Evolutionary conservation across 2,113 vertebrate species (phyloP).

Genomic region (Zosterops hypoxanthus): DNA sequence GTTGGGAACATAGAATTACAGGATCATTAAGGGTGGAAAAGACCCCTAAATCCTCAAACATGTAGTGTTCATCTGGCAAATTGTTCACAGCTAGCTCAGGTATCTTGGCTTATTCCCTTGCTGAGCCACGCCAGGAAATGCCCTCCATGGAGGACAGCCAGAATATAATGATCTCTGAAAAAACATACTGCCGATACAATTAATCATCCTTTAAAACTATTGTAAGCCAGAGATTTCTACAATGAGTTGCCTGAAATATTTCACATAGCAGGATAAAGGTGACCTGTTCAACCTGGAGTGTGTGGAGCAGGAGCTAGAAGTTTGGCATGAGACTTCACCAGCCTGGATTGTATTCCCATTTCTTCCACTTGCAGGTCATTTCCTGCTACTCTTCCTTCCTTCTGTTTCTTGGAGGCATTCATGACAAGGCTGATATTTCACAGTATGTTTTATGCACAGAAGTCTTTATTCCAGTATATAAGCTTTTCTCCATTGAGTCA

Average conservation of each 20-base stretch:
- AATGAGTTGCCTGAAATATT: fast-evolving
- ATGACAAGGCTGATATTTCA: background rate
- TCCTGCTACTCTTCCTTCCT: background rate
- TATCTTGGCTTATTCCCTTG: background rate
- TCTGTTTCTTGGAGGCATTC: background rate
- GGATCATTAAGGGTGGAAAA: background rate
- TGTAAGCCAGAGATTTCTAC: background rate
- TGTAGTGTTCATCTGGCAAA: background rate
- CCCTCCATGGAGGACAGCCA: background rate
- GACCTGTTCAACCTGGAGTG: background rate
- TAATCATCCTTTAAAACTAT: background rate
- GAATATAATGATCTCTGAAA: background rate
- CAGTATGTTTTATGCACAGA: background rate
- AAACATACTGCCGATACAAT: background rate
- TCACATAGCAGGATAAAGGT: background rate
- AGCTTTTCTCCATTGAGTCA: background rate
- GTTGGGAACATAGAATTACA: background rate
- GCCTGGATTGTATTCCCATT: background rate
- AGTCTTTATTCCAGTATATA: background rate
- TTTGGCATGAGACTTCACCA: background rate
- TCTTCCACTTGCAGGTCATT: background rate
- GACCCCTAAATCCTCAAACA: background rate
- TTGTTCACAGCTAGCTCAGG: background rate
- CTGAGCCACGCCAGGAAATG: background rate
- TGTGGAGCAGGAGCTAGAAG: background rate